Percentiles rank a stretch among this genome's conserved stretches.
Conservation (phyloP, 2,113 vertebrate genomes). For the Herpetotheres cachinnans region DNA sequence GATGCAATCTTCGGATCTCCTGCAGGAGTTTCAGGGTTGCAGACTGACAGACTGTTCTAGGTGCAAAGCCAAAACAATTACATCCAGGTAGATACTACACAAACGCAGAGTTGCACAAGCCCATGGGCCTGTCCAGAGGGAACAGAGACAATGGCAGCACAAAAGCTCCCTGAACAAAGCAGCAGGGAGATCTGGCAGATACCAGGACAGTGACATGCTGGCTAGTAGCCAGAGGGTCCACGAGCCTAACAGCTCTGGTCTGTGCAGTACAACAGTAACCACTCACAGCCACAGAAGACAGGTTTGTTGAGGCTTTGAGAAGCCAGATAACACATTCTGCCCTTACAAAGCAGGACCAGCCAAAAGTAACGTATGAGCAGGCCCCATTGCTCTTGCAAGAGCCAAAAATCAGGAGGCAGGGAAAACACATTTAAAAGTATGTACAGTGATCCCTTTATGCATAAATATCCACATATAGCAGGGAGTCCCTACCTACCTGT, state of each 20-base stretch:
- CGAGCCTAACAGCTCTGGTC: background rate
- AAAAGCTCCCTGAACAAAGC: background rate
- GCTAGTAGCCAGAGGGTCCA: background rate
- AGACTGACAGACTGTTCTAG: background rate
- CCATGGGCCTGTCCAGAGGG: background rate
- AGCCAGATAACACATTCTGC: background rate
- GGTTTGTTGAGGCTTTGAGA: background rate
- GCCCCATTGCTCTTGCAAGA: background rate
- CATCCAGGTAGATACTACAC: background rate
- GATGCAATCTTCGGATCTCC: background rate
- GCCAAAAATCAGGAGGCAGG: background rate
- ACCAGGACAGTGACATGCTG: background rate
- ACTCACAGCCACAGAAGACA: background rate
- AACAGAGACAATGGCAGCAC: background rate
- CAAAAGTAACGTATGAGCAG: background rate
- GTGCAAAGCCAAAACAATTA: constrained; percentile 17
- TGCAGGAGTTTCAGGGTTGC: background rate
- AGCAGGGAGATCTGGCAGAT: background rate
- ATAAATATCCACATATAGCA: background rate
- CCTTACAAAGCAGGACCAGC: background rate
- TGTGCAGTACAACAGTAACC: background rate
- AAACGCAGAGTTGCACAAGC: background rate
- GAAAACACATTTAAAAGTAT: background rate
- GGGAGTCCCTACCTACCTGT: background rate
- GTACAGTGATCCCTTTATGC: background rate